These are phyloP conservation scores for Gambelia wislizenii DNA, from an alignment of 2,797 vertebrate species.

Conservation along the genomic window DNA sequence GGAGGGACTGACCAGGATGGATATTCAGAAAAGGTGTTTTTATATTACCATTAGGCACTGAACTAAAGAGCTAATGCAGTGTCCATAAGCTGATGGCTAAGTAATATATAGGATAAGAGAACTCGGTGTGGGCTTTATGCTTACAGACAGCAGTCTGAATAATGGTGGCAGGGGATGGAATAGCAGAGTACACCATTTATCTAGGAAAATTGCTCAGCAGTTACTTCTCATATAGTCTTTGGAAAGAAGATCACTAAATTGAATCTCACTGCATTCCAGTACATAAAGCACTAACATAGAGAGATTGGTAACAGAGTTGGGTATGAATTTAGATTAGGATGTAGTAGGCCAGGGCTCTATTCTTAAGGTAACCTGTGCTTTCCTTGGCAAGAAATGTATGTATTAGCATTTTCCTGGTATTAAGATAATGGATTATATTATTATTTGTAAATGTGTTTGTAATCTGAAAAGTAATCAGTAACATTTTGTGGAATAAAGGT, in stretches of 20 bases:
- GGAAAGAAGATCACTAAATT: background rate
- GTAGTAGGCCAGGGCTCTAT: background rate
- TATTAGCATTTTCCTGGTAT: background rate
- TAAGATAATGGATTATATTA: background rate
- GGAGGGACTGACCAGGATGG: background rate
- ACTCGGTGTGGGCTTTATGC: background rate
- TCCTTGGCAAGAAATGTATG: background rate
- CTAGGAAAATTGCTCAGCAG: background rate
- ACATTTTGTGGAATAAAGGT: background rate
- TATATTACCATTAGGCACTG: background rate
- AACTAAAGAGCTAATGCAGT: background rate
- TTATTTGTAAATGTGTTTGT: background rate
- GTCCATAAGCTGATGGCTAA: background rate
- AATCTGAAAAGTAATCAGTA: background rate
- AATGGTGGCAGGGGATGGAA: background rate
- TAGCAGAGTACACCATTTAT: background rate
- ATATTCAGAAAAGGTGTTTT: no score
- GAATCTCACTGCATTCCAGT: background rate
- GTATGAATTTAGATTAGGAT: background rate
- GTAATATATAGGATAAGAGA: background rate
- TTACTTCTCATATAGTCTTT: background rate
- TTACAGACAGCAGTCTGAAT: background rate
- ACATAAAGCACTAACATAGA: background rate
- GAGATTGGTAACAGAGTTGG: background rate
- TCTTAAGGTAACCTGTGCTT: background rate